A percentile compares a stretch with the other conserved stretches of the same genome.
Conservation (phyloP, 2,797 vertebrate genomes). For the Perodicticus potto region DNA sequence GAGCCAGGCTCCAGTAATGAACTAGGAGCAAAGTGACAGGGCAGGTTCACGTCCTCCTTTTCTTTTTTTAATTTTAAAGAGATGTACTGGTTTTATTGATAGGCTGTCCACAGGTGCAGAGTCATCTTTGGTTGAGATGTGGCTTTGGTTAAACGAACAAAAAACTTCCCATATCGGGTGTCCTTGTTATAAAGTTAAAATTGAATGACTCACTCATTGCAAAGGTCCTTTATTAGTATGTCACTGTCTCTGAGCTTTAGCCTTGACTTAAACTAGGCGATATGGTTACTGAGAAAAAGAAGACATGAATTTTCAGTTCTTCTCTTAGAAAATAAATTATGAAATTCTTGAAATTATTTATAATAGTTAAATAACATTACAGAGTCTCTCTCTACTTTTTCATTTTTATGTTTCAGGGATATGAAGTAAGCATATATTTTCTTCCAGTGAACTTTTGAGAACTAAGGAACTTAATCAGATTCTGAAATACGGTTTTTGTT, state of each 20-base stretch:
- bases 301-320: background rate
- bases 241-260: background rate
- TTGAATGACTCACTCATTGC: background rate
- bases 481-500: constrained; percentile 16
- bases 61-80: constrained; percentile 46
- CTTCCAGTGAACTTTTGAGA: constrained; percentile 42
- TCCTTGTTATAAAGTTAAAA: background rate
- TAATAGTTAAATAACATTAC: background rate
- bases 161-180: background rate
- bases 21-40: background rate
- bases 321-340: constrained; percentile 12
- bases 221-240: background rate
- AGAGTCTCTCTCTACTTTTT: background rate
- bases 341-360: constrained; percentile 32
- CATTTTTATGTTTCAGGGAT: background rate
- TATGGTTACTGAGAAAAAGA: background rate
- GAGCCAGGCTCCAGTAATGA: background rate
- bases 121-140: background rate
- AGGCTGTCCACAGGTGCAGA: background rate
- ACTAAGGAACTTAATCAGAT: background rate
- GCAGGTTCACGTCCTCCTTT: background rate
- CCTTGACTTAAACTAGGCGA: background rate
- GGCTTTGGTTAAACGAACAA: background rate
- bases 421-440: background rate
- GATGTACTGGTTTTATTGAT: background rate